A percentile compares a stretch with the other conserved stretches of the same genome.
These are phyloP conservation scores for Pelobates fuscus DNA, from an alignment of 2,113 vertebrate genomes.

Conservation along the genomic window DNA sequence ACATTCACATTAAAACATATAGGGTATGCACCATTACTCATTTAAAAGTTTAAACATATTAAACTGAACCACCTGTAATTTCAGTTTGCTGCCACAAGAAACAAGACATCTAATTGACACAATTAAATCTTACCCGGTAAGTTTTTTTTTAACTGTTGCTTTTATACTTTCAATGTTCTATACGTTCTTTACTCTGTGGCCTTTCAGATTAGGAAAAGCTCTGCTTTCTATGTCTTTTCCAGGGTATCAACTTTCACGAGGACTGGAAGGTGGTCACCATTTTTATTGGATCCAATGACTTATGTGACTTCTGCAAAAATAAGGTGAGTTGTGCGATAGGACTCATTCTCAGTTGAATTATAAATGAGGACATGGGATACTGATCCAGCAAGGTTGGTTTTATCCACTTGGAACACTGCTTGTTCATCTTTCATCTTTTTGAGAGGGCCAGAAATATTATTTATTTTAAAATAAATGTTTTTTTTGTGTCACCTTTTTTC, in stretches of 20 bases:
- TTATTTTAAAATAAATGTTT: no score
- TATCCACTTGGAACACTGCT: no score
- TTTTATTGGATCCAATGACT: conserved; percentile 78
- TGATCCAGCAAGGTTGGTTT: no score
- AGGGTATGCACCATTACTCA: no score
- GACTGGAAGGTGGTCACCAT: conserved; percentile 81
- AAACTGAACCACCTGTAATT: no score
- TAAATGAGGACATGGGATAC: no score
- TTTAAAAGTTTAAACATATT: no score
- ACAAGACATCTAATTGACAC: conserved; percentile 72
- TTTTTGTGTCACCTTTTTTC: no score
- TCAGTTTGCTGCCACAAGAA: conserved; percentile 70
- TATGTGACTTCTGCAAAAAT: conserved; percentile 80
- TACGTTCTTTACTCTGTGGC: neutral
- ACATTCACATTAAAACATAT: no score
- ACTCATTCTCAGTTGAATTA: no score
- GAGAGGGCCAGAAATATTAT: no score
- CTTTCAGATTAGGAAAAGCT: neutral
- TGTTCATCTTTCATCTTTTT: no score
- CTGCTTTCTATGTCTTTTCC: conserved; percentile 2
- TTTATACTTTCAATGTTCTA: neutral
- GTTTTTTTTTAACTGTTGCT: neutral
- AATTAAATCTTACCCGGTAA: conserved; percentile 69
- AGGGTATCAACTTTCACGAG: conserved; percentile 71
- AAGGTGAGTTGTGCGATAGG: conserved; percentile 57